A percentile compares a stretch with the other conserved stretches of the same genome.
Conservation (phyloP, 2,797 vertebrate genomes). For the Scolopax bukidnonensis region DNA sequence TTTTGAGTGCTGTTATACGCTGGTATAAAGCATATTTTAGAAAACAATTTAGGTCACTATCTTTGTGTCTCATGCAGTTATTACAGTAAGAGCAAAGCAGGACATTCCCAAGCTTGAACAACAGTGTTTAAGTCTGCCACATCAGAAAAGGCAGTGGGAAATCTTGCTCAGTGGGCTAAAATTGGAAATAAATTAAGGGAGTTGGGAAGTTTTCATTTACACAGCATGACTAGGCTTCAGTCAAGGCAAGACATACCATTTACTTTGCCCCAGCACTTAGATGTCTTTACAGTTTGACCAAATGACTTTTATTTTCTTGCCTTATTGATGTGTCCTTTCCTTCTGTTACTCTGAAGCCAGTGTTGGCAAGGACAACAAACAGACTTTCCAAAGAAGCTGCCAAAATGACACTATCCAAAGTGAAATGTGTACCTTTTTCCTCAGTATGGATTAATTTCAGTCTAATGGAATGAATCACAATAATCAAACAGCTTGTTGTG, state of each 20-base stretch:
- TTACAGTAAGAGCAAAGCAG: not conserved
- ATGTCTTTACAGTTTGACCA: not conserved
- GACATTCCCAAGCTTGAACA: not conserved
- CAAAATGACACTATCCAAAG: slow-evolving; percentile 16
- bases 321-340: not conserved
- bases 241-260: not conserved
- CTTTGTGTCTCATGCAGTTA: not conserved
- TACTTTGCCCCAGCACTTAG: not conserved
- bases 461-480: slow-evolving; percentile 16
- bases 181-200: not conserved
- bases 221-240: not conserved
- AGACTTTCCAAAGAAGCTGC: not conserved
- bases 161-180: not conserved
- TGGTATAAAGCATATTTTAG: not conserved
- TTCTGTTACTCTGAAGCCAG: not conserved
- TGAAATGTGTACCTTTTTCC: not conserved
- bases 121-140: not conserved
- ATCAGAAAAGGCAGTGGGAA: not conserved
- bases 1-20: not conserved
- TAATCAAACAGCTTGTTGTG: slow-evolving; percentile 30
- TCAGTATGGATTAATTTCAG: not conserved
- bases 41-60: not conserved
- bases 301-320: not conserved
- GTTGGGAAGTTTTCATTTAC: not conserved
- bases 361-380: not conserved